Conservation (phyloP, 2,888 invertebrate species). For the Mystacides longicornis region DNA sequence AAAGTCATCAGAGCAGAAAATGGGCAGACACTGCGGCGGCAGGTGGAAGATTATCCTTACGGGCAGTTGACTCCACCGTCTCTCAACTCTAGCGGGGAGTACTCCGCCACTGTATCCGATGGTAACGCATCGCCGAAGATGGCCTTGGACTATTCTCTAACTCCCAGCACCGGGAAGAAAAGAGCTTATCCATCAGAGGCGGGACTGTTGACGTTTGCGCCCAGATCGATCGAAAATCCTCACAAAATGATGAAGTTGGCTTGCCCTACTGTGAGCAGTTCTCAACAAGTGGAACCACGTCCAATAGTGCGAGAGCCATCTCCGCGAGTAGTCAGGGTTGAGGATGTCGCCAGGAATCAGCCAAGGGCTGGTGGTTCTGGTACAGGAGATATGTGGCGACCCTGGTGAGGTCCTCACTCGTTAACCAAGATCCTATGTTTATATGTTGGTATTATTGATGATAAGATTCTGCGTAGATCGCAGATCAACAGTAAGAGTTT, state of each 20-base stretch:
- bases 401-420: slow-evolving; percentile 50
- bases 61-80: slow-evolving; percentile 14
- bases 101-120: slow-evolving; percentile 29
- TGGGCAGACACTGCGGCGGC: not conserved
- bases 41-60: slow-evolving; percentile 8
- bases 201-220: slow-evolving; percentile 5
- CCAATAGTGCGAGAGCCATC: not conserved
- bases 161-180: slow-evolving; percentile 18
- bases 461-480: too few species aligned
- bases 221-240: slow-evolving; percentile 12
- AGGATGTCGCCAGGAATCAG: slow-evolving; percentile 12
- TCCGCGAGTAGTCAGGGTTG: not conserved
- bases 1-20: slow-evolving; percentile 12
- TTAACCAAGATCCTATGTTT: too few species aligned
- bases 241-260: slow-evolving; percentile 22
- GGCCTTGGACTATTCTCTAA: slow-evolving; percentile 43
- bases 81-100: slow-evolving; percentile 30
- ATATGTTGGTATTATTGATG: too few species aligned
- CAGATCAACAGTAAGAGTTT: too few species aligned
- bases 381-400: slow-evolving; percentile 48
- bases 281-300: slow-evolving; percentile 29
- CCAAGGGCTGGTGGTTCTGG: slow-evolving; percentile 29
- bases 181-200: slow-evolving; percentile 7
- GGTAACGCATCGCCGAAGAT: slow-evolving; percentile 46
- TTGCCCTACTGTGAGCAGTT: slow-evolving; percentile 21